Base-by-base conservation (phyloP, 2,888 invertebrate genomes). In the Timema cristinae region DNA sequence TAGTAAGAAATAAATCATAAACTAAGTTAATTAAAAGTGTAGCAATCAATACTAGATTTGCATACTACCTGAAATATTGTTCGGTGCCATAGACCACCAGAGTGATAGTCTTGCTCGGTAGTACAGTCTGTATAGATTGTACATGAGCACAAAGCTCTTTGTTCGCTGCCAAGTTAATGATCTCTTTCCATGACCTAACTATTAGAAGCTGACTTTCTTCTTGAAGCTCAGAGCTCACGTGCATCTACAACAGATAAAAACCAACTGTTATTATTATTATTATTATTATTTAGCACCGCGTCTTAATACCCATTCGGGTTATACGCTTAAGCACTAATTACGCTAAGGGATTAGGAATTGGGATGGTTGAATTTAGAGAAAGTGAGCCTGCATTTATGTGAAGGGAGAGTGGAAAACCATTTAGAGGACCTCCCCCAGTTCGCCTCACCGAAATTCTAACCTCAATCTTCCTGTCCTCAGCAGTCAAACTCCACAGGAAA, bases 41-140 rank as follows among this genome's bases (percentile, higher is more conserved):
- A 51, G 50, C 5, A 59, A 32, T 50, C 54, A 51, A 15, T 50
- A 61, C n/a, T 4, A 61, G 6, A 15, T 15, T 49, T 51, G 11
- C 7, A 54, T 79, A 81, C 79, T 75, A 85, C 86, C 82, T 84
- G 74, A 84, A 84, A 75, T 85, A 85, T 7, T 84, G 81, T 59
- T 82, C 79, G 10, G 77, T 78, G 2, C 84, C 84, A 72, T 82
- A 82, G 11, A 85, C 75, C 0, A 85, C 77, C 0, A 86, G 76
- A 0, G 85, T 84, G 9, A 85, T 16, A 0, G 77, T 76, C 49
- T 82, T 81, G 59, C 74, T 79, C 69, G 54, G 67, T 2, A 73
- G 50, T 0, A 68, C 69, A 50, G 56, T 51, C 66, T 76, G 74
- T 8, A 78, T 71, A 11, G 74, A 71, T 15, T 76, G 72, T 47